Percentiles rank a stretch among this genome's conserved stretches.
These are phyloP conservation scores for Rhinatrema bivittatum DNA, from an alignment of 2,797 vertebrate species.

Conservation along the genomic window DNA sequence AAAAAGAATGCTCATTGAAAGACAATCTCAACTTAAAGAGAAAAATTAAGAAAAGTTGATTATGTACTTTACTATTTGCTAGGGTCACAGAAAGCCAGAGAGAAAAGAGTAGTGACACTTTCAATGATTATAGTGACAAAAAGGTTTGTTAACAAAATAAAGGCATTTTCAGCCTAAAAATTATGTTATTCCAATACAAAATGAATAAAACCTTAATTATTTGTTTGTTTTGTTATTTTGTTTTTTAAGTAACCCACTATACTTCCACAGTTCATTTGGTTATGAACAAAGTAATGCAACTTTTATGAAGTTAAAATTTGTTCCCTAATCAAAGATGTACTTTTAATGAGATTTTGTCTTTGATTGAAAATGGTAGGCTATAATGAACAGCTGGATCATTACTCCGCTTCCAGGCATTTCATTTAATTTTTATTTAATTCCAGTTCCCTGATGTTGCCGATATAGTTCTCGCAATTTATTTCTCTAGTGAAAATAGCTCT, in stretches of 20 bases:
- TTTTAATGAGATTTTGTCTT: slow-evolving; percentile 35
- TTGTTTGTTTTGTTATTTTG: background rate
- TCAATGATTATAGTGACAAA: background rate
- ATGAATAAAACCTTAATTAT: background rate
- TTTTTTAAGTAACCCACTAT: background rate
- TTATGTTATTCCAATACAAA: background rate
- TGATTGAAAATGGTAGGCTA: slow-evolving; percentile 13
- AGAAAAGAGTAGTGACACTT: background rate
- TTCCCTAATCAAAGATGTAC: slow-evolving; percentile 23
- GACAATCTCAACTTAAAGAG: background rate
- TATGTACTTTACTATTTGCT: background rate
- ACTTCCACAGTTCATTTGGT: background rate
- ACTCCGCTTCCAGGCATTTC: slow-evolving; percentile 2
- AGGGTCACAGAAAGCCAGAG: background rate
- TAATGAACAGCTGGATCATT: slow-evolving; percentile 14
- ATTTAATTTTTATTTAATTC: slow-evolving; percentile 34
- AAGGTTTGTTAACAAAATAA: background rate
- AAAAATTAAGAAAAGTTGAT: background rate
- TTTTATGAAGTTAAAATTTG: slow-evolving; percentile 5
- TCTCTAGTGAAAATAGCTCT: slow-evolving; percentile 6
- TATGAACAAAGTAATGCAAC: slow-evolving; percentile 7
- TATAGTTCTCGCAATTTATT: slow-evolving; percentile 12
- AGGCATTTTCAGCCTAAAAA: background rate
- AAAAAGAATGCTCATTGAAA: background rate
- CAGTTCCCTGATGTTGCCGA: slow-evolving; percentile 4